Conservation (phyloP, 2,888 invertebrate genomes). For the Agonopterix alstromeriana region DNA sequence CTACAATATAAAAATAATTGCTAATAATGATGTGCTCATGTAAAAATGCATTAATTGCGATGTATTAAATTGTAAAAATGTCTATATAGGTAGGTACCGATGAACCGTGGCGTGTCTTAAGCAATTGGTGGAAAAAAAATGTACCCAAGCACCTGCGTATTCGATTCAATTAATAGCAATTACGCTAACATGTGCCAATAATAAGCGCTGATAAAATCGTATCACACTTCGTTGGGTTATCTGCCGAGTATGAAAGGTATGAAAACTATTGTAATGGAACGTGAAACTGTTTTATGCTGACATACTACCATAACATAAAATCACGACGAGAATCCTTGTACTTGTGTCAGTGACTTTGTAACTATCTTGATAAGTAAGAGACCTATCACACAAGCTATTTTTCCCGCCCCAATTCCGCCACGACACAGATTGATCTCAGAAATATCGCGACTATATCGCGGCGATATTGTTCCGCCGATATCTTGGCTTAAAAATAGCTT, state of each 20-base stretch:
- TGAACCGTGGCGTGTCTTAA: slow-evolving; percentile 8
- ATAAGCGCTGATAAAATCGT: slow-evolving; percentile 16
- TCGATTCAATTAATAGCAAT: slow-evolving; percentile 37
- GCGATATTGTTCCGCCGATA: too few relatives aligned
- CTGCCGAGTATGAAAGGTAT: too few relatives aligned
- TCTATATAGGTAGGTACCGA: slow-evolving; percentile 15
- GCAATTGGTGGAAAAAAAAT: slow-evolving; percentile 11
- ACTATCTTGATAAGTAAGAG: background rate
- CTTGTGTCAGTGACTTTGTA: background rate
- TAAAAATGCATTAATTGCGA: slow-evolving; percentile 16
- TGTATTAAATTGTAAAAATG: slow-evolving; percentile 19
- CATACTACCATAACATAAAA: background rate
- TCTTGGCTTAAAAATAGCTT: too few relatives aligned
- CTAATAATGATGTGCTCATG: slow-evolving; percentile 1
- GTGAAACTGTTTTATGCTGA: background rate
- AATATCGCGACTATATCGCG: too few relatives aligned
- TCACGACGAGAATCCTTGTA: background rate
- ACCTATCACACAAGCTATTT: too few relatives aligned
- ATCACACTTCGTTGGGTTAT: slow-evolving; percentile 1
- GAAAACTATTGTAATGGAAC: too few relatives aligned
- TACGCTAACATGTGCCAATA: slow-evolving; percentile 28
- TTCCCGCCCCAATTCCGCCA: too few relatives aligned
- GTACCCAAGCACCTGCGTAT: slow-evolving; percentile 26
- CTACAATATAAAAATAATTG: background rate
- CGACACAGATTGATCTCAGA: too few relatives aligned